A percentile compares a stretch with the other conserved stretches of the same genome.
phyloP scores from a whole-genome alignment of 1,140 invertebrate genomes.

The Phortica variegata region DNA sequence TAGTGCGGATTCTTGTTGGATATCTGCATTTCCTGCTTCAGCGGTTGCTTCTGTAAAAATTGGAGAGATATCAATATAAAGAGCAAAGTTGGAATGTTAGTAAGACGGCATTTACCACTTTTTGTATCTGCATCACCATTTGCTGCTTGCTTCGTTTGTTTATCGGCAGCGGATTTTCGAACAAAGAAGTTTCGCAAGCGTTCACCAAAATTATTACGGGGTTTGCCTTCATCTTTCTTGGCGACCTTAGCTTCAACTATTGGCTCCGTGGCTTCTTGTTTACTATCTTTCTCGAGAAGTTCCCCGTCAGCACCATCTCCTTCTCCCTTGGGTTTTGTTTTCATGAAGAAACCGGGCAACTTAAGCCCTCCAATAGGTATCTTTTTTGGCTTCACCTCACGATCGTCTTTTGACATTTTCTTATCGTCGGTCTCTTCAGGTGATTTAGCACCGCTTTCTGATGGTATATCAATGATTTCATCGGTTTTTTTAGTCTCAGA shows the following conservation, averaged over 20 bases:
- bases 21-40: conserved; percentile 58
- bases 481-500: conserved; percentile 22
- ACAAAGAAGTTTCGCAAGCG: conserved; percentile 49
- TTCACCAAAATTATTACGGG: conserved; percentile 38
- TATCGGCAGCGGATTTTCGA: conserved; percentile 42
- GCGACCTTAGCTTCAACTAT: conserved; percentile 17
- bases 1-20: conserved; percentile 31
- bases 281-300: conserved; percentile 56
- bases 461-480: conserved; percentile 55
- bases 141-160: conserved; percentile 34
- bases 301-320: no score
- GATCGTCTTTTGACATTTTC: conserved; percentile 66
- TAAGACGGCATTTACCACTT: conserved; percentile 34
- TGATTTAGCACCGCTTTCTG: conserved; percentile 51
- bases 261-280: conserved; percentile 36
- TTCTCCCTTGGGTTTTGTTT: conserved; percentile 70
- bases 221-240: conserved; percentile 47
- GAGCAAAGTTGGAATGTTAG: not conserved
- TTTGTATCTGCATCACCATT: conserved; percentile 48
- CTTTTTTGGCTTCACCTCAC: conserved; percentile 74
- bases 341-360: conserved; percentile 78
- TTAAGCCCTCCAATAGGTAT: conserved; percentile 81
- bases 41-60: conserved; percentile 46
- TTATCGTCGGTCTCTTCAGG: conserved; percentile 59
- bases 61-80: no score